A percentile compares a stretch with the other conserved stretches of the same genome.
These are phyloP conservation scores for Neostethus bicornis DNA, from an alignment of 2,797 vertebrate genomes.

Conservation along the genomic window DNA sequence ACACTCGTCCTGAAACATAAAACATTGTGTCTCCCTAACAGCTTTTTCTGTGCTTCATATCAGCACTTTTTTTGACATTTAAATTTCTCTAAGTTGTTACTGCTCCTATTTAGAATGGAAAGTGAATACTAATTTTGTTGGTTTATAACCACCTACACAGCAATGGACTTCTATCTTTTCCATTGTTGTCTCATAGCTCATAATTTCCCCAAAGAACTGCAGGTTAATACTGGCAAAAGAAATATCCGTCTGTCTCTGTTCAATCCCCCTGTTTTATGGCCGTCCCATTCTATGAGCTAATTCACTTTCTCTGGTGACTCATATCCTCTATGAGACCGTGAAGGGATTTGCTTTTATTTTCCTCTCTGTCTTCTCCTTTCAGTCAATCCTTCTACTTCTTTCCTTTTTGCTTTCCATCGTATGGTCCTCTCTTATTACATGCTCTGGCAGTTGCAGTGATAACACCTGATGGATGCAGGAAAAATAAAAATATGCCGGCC, in stretches of 20 bases:
- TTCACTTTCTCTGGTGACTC: slow-evolving; percentile 22
- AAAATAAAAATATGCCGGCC: slow-evolving; percentile 38
- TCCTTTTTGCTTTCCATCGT: slow-evolving; percentile 18
- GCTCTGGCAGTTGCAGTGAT: slow-evolving; percentile 64
- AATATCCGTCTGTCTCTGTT: slow-evolving; percentile 27
- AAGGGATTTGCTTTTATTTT: slow-evolving; percentile 25
- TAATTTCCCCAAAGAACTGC: slow-evolving; percentile 22
- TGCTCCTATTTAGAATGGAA: no score
- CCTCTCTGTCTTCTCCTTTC: slow-evolving; percentile 7
- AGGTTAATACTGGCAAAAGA: slow-evolving; percentile 19
- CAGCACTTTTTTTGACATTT: slow-evolving; percentile 29
- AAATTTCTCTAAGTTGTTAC: slow-evolving; percentile 1
- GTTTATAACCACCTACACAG: slow-evolving; percentile 30
- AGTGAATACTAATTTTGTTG: slow-evolving; percentile 29
- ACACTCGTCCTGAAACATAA: slow-evolving; percentile 16
- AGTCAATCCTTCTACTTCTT: slow-evolving; percentile 22
- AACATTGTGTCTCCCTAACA: slow-evolving; percentile 28
- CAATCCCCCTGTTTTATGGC: slow-evolving; percentile 8
- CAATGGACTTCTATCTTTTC: slow-evolving; percentile 5
- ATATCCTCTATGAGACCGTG: slow-evolving; percentile 22
- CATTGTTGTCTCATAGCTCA: slow-evolving; percentile 2
- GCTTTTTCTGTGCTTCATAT: slow-evolving; percentile 17
- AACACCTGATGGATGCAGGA: slow-evolving; percentile 42
- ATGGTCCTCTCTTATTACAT: slow-evolving; percentile 52
- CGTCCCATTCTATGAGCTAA: slow-evolving; percentile 20